phyloP scores from a whole-genome alignment of 2,113 vertebrate species.

The Heptranchias perlo region DNA sequence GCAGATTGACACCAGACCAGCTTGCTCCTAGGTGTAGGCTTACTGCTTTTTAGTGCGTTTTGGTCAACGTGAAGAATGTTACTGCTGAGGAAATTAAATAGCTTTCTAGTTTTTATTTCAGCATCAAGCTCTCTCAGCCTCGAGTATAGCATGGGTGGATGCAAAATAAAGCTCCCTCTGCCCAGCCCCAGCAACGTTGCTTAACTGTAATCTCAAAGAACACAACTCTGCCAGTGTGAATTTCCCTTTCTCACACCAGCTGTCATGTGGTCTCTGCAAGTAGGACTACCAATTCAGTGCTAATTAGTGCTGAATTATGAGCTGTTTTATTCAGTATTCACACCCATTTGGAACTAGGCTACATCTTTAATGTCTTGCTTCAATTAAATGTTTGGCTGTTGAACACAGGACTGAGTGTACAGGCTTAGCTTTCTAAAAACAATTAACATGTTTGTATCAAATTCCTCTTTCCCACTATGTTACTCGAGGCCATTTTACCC shows the following conservation, averaged over 20 bases:
- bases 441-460: not conserved
- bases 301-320: conserved; percentile 11
- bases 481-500: not conserved
- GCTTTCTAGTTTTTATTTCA: not conserved
- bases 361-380: not conserved
- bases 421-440: too few species aligned
- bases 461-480: not conserved
- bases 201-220: not conserved
- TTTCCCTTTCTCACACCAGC: not conserved
- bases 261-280: not conserved
- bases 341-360: not conserved
- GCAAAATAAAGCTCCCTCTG: not conserved
- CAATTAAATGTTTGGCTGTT: not conserved
- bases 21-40: not conserved
- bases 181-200: not conserved
- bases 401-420: not conserved
- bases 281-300: not conserved
- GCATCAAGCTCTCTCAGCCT: not conserved
- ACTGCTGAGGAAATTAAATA: not conserved
- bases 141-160: not conserved
- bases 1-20: not conserved
- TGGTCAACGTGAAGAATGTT: not conserved
- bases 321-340: not conserved
- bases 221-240: not conserved
- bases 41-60: not conserved